Base-by-base conservation (phyloP, 2,113 vertebrate species). In the Embiotoca jacksoni region DNA sequence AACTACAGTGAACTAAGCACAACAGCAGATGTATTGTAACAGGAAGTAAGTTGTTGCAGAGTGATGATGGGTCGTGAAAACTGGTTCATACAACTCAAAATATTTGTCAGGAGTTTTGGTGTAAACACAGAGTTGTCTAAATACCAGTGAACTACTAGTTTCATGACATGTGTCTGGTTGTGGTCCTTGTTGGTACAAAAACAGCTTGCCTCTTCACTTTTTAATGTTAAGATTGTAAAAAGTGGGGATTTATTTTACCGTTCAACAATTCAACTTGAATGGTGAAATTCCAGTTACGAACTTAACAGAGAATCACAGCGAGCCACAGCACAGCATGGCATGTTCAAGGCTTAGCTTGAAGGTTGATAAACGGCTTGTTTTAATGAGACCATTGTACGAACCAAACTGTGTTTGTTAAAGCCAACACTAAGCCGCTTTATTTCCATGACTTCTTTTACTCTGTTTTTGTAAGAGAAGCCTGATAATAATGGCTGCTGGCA, bases 401-500 rank as follows among this genome's bases (percentile, higher is more conserved):
- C 5, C 39, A 74, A 62, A 65, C 36, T 37, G 32, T 44, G 32
- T 63, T 80, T 41, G 47, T 70, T 37, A 49, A 14, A 13, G 58
- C 23, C 44, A 23, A 35, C 35, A 53, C 59, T 6, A 47, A 57
- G 67, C n/a, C n/a, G 11, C 8, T 37, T 59, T 55, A 8, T 67
- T 46, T 68, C 33, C 33, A 66, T 41, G 32, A 57, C 35, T 61
- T 53, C n/a, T 49, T 52, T 70, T 41, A 30, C 52, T 35, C 35
- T 30, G 56, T 44, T 58, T 23, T 65, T 68, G 70, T 52, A 65
- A 44, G n/a, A 53, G 55, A 71, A 49, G n/a, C 55, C 23, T 49
- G 44, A 77, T 56, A 32, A 61, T 36, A 78, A 80, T 52, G 49
- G 41, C 55, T 72, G 74, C 30, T 61, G 67, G 62, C 72, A 82